Evolutionary conservation across 2,888 invertebrate species (phyloP), one percentile per base, ranked within the genome.

Genomic region (Rugalucina vietnamica): DNA sequence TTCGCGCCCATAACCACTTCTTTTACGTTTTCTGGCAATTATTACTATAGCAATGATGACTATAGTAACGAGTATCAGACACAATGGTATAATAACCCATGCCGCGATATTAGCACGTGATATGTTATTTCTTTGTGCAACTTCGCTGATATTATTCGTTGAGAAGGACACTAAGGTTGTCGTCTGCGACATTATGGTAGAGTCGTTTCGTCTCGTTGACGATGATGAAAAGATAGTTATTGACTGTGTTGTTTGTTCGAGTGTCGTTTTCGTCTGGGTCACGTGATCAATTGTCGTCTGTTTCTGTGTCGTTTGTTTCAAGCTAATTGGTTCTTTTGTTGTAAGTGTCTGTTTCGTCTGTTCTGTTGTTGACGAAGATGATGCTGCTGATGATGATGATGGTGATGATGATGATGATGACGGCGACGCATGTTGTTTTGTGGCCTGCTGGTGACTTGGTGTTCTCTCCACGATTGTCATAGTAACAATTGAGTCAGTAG

Each of bases 1-100:
- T 75, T 92, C 90, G 60, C 90, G 90, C 8, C 88, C 88, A 79
- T 91, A 88, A 14, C 84, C 78, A 69, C 89, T 89, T 32, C 73
- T 80, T 24, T 78, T 54, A n/a, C 82, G 72, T 57, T 84, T 86
- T 18, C 89, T 75, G 2, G 88, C 69, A 49, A 90, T 76, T 21
- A 91, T 54, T n/a, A 90, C 88, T 2, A 90, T 81, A 0, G 84
- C 86, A 34, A 90, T 82, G 10, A 80, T 85, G 29, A 88, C 54
- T 0, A 70, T 86, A 29, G 87, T 29, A 24, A 79, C 29, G 8
- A 74, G 43, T 29, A 74, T 57, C 32, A 24, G 79, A 76, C 34
- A 80, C 60, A 57, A 70, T 77, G n/a, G 76, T 27, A 50, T 37
- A 49, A 34, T 60, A 39, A 18, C 76, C 71, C 18, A 69, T 29